Percentiles rank a stretch among this genome's conserved stretches.
Conservation (phyloP, 2,888 invertebrate species). For the Amorpha juglandis region DNA sequence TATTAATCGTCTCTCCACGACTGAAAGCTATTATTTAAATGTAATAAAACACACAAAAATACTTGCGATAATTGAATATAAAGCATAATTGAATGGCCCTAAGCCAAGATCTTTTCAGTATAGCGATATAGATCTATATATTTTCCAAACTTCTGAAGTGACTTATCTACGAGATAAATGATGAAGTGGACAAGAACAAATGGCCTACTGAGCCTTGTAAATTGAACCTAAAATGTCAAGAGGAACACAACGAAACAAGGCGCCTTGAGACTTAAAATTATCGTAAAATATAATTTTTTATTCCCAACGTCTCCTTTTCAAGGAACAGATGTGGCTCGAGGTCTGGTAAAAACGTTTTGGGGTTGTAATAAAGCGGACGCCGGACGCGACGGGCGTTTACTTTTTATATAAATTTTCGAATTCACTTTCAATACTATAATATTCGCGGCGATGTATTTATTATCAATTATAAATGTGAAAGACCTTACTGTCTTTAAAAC, state of each 20-base stretch:
- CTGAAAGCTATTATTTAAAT: not conserved
- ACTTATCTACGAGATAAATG: slow-evolving; percentile 30
- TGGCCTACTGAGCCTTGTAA: slow-evolving; percentile 24
- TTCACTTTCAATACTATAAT: not conserved
- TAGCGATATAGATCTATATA: not conserved
- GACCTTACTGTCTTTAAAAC: not conserved
- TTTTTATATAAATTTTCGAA: slow-evolving; percentile 7
- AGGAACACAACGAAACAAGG: slow-evolving; percentile 14
- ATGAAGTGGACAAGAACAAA: slow-evolving; percentile 29
- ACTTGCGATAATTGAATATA: slow-evolving; percentile 5
- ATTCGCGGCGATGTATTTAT: not conserved
- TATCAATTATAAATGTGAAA: too few species aligned
- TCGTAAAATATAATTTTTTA: slow-evolving; percentile 15
- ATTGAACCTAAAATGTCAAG: slow-evolving; percentile 18
- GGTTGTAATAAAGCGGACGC: not conserved
- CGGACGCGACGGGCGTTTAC: not conserved
- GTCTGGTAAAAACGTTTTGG: slow-evolving; percentile 25
- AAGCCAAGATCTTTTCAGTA: not conserved
- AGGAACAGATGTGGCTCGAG: slow-evolving; percentile 19
- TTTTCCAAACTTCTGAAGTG: slow-evolving; percentile 26
- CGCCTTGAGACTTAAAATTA: slow-evolving; percentile 9
- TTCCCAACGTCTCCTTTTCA: not conserved
- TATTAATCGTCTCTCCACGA: not conserved
- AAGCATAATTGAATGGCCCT: not conserved
- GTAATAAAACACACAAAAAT: not conserved